Evolutionary conservation across 2,888 invertebrate genomes (phyloP), one percentile per base, ranked within the genome.

Genomic region (Dinocampus coccinellae): DNA sequence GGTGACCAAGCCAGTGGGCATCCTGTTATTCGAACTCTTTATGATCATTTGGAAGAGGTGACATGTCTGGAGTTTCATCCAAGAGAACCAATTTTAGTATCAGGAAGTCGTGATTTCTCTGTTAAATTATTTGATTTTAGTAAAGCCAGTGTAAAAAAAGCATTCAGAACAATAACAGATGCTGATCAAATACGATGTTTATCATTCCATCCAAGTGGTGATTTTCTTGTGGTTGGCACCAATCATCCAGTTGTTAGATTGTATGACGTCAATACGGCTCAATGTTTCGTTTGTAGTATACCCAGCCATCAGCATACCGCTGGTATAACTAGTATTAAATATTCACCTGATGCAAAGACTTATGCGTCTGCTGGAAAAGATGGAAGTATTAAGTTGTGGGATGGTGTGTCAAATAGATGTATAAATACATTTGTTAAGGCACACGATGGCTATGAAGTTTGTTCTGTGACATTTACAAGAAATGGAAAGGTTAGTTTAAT

Each of bases 71-170:
- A 98, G 84, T 99, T 99, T 88, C 99, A 99, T 87, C 99, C 99
- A 0, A 92, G 94, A 63, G 97, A 97, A 78, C 97, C 97, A 78
- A 94, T 99, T 78, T 90, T 99, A 24, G 96, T 97, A 0, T 99
- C 98, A 0, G 99, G 99, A 0, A 97, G 97, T 7, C 91, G 94
- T 42, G 99, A 99, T 85, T 95, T 94, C 84, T 97, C 97, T 13
- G 93, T 99, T 65, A 97, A 99, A 85, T 91, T 99, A 57, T 99
- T 99, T 85, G 99, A 99, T 86, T 99, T 96, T 83, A 97, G 98
- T 42, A 99, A 99, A 88, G 97, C 99, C 0, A 98, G 98, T 0
- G 98, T 98, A 0, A 99, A 99, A 88, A 97, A 99, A 84, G 99
- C 99, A 0, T 97, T 95, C 85, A 96, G 97, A 82, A 97, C 97